Percentiles rank a stretch among this genome's conserved stretches.
Conservation (phyloP, 2,113 vertebrate species). For the Oryzias melastigma region DNA sequence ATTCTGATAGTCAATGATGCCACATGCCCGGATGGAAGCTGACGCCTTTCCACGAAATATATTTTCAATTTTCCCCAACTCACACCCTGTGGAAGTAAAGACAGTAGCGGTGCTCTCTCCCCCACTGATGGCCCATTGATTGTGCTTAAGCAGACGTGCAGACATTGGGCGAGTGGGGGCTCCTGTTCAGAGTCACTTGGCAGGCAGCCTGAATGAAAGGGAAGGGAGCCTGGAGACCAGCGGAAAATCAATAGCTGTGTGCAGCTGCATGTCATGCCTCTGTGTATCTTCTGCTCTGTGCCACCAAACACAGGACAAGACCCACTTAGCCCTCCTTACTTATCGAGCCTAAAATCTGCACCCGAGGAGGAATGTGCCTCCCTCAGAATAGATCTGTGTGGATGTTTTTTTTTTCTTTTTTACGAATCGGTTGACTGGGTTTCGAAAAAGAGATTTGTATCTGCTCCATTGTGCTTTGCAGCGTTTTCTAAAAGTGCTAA, state of each 20-base stretch:
- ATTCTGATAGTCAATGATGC: constrained; percentile 57
- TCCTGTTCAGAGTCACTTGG: constrained; percentile 73
- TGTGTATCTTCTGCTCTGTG: constrained; percentile 64
- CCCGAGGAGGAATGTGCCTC: constrained; percentile 43
- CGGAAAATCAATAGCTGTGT: constrained; percentile 73
- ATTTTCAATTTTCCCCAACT: constrained; percentile 70
- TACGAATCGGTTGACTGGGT: constrained; percentile 20
- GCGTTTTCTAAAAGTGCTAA: constrained; percentile 18
- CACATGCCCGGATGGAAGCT: constrained; percentile 47
- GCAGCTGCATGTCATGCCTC: constrained; percentile 75
- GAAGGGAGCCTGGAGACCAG: constrained; percentile 69
- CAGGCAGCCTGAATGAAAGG: constrained; percentile 69
- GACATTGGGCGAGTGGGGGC: constrained; percentile 71
- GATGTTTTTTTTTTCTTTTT: constrained; percentile 9
- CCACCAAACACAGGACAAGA: constrained; percentile 72
- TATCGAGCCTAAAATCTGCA: constrained; percentile 63
- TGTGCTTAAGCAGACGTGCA: constrained; percentile 78
- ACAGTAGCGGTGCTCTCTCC: constrained; percentile 60
- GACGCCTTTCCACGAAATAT: constrained; percentile 72
- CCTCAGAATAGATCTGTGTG: constrained; percentile 25
- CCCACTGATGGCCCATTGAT: constrained; percentile 75
- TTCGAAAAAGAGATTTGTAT: constrained; percentile 37
- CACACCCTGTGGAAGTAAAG: constrained; percentile 65
- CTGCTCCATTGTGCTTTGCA: constrained; percentile 15
- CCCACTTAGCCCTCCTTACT: constrained; percentile 68